phyloP scores from a whole-genome alignment of 2,797 vertebrate species.

The Sebastes glaucus region DNA sequence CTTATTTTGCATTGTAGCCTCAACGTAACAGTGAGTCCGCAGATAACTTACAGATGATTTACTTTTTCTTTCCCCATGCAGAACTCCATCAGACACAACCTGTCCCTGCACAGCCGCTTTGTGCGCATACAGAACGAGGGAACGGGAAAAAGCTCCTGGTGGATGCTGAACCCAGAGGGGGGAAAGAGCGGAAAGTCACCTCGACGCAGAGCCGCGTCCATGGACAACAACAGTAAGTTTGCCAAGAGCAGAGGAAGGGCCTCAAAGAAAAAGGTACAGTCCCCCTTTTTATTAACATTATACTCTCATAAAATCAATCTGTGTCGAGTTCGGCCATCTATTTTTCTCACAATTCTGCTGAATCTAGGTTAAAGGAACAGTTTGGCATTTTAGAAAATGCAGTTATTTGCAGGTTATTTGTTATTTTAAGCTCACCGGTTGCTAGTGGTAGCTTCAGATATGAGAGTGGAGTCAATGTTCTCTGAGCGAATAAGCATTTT shows the following conservation, averaged over 20 bases:
- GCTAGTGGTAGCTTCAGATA: no score
- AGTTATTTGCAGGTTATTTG: no score
- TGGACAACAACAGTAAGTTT: constrained; percentile 99
- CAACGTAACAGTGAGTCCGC: neutral
- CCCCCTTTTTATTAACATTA: neutral
- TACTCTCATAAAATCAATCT: neutral
- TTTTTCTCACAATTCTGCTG: neutral
- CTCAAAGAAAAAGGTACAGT: constrained; percentile 93
- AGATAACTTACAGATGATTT: neutral
- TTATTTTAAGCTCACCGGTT: no score
- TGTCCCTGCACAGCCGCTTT: constrained; percentile 98
- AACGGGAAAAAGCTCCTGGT: constrained; percentile 99
- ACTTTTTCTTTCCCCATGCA: constrained; percentile 61
- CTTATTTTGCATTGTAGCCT: no score
- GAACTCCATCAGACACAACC: constrained; percentile 99
- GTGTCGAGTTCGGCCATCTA: no score
- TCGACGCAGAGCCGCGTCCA: constrained; percentile 92
- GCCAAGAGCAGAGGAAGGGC: constrained; percentile 94
- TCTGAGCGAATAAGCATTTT: neutral
- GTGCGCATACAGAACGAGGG: constrained; percentile 97
- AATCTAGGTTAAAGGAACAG: neutral
- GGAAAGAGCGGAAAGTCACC: constrained; percentile 97
- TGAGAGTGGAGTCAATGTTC: no score
- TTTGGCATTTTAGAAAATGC: neutral
- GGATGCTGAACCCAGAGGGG: constrained; percentile 98